Conservation (phyloP, 2,888 invertebrate genomes). For the Caenorhabditis sp. region DNA sequence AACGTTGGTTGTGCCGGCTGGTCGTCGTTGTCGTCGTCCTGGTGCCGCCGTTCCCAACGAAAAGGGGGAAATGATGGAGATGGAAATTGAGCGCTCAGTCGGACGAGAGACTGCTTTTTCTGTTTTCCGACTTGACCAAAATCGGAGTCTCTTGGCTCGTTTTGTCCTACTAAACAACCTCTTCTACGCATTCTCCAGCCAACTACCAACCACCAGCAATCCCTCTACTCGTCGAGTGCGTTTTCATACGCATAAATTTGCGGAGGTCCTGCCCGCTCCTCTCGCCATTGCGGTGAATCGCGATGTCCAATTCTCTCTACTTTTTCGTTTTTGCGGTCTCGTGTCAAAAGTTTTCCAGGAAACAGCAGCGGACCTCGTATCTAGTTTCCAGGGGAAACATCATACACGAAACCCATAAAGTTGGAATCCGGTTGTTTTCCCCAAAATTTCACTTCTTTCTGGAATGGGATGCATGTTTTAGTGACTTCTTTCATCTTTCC, state of each 20-base stretch:
- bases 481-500: no score
- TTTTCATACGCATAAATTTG: slow-evolving; percentile 63
- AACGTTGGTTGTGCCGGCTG: no score
- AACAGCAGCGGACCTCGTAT: no score
- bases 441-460: no score
- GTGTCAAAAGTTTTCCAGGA: no score
- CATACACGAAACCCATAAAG: background rate
- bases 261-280: slow-evolving; percentile 14
- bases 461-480: background rate
- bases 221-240: background rate
- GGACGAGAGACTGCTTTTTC: background rate
- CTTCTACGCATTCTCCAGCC: background rate
- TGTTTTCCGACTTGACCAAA: slow-evolving; percentile 12
- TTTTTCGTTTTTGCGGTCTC: no score
- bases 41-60: background rate
- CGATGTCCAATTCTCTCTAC: background rate
- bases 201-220: slow-evolving; percentile 3
- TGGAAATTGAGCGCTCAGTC: slow-evolving; percentile 8
- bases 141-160: background rate
- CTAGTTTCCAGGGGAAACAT: no score
- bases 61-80: background rate
- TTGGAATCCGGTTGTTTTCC: no score
- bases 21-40: no score
- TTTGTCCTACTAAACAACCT: background rate
- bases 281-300: background rate